Base-by-base conservation (phyloP, 2,888 invertebrate genomes). In the Malthinus seriepunctatus region DNA sequence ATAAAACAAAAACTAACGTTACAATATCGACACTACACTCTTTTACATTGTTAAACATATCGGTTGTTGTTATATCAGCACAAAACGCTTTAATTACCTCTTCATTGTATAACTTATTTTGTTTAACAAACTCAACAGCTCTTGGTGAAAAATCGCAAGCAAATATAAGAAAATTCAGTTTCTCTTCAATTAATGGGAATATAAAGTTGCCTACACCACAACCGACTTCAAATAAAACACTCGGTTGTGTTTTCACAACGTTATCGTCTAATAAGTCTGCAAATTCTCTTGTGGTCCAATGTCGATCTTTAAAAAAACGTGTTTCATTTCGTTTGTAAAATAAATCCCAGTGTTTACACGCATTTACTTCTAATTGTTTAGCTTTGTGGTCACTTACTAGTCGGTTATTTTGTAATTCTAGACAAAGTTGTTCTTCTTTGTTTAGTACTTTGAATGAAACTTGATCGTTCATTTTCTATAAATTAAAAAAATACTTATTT, bases 121-220 rank as follows among this genome's bases (percentile, higher is more conserved):
- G 76, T 79, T 90, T 91, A 0, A 96, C 89, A 69, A 96, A 88
- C 12, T 94, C 88, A 0, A 97, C 82, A 0, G 97, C 97, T 79
- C 92, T 87, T 49, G 91, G 88, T 0, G 97, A 96, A 73, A 98
- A 89, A 81, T 97, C 97, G 77, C 97, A 97, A 0, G 94, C 94
- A 77, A 91, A 89, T 65, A 91, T 84, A 73, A 87, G 89, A 66
- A 88, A 84, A 64, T 86, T 84, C 51, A 83, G 82, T 1, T 89
- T 87, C 70, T 93, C 93, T 71, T 92, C 88, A 0, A 97, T 77
- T 47, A 99, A 77, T 0, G 98, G 98, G 78, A 90, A 97, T 45
- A 98, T 83, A 76, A 98, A 91, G 80, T 99, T 99, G 0, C 99
- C 99, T 7, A 97, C 97, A 2, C 99, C 98, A 76, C 97, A 97